Percentiles rank a stretch among this genome's conserved stretches.
These are phyloP conservation scores for Chaenogobius annularis DNA, from an alignment of 2,113 vertebrate genomes.

Conservation along the genomic window DNA sequence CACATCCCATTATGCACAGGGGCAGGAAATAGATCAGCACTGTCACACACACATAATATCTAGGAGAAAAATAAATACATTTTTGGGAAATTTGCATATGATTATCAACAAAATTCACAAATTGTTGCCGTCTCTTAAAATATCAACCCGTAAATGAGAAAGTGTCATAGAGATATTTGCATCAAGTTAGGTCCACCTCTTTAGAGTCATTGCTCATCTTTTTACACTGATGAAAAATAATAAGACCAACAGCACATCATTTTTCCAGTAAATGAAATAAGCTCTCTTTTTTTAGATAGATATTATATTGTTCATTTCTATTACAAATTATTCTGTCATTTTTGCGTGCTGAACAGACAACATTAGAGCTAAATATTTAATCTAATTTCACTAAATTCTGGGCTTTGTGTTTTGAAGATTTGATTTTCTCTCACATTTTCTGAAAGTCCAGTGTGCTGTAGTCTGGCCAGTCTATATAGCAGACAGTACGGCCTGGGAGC, in stretches of 20 bases:
- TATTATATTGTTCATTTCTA: too few relatives aligned
- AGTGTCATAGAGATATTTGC: too few relatives aligned
- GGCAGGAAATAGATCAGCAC: conserved; percentile 61
- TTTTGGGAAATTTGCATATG: neutral
- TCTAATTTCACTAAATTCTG: neutral
- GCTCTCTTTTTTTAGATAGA: too few relatives aligned
- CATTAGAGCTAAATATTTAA: neutral
- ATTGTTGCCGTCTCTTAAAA: neutral
- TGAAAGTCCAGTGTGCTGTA: conserved; percentile 31
- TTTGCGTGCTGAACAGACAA: too few relatives aligned
- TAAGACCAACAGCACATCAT: too few relatives aligned
- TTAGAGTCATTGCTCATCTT: too few relatives aligned
- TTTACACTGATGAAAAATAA: too few relatives aligned
- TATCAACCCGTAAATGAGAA: neutral
- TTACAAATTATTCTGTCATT: too few relatives aligned
- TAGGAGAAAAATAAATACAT: neutral
- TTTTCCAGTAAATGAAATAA: too few relatives aligned
- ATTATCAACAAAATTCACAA: neutral
- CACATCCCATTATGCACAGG: conserved; percentile 57
- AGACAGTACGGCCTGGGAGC: conserved; percentile 51
- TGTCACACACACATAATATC: conserved; percentile 49
- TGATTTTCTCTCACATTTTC: conserved; percentile 51
- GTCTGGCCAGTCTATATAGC: conserved; percentile 65
- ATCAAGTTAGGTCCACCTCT: too few relatives aligned
- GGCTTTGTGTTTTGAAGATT: neutral